These are phyloP conservation scores for Ylistrum balloti DNA, from an alignment of 1,140 invertebrate genomes.

Conservation along the genomic window DNA sequence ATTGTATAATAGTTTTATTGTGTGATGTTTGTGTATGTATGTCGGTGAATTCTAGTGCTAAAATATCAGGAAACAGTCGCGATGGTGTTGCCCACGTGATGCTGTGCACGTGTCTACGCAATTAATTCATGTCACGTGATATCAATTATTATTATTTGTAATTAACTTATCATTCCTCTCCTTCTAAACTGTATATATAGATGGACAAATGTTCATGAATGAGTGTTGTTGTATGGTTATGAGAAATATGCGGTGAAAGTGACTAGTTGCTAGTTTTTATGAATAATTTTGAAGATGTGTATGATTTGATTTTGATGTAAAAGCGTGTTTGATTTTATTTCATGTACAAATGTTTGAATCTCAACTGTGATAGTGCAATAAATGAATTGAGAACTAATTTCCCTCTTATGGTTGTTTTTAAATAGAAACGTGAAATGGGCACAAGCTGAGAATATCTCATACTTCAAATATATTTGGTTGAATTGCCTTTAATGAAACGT, in stretches of 20 bases:
- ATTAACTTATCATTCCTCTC: background rate
- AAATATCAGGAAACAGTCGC: background rate
- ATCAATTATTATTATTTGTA: background rate
- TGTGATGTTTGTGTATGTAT: background rate
- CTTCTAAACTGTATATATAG: background rate
- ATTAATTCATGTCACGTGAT: background rate
- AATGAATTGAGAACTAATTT: background rate
- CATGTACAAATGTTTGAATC: conserved; percentile 1
- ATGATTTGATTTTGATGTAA: background rate
- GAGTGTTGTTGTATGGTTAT: background rate
- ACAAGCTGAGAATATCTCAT: background rate
- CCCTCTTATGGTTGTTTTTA: background rate
- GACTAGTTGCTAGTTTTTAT: too few relatives aligned
- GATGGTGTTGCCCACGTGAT: background rate
- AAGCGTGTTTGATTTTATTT: background rate
- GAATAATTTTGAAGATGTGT: background rate
- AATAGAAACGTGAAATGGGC: background rate
- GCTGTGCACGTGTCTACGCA: conserved; percentile 36
- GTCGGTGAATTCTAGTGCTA: conserved; percentile 18
- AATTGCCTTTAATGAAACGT: too few relatives aligned
- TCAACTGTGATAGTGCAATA: conserved; percentile 38
- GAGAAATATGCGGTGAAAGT: too few relatives aligned
- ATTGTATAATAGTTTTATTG: background rate
- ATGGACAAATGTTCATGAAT: background rate
- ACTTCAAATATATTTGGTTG: background rate